phyloP scores from a whole-genome alignment of 2,113 vertebrate genomes.

The Cephalopholis sonnerati region DNA sequence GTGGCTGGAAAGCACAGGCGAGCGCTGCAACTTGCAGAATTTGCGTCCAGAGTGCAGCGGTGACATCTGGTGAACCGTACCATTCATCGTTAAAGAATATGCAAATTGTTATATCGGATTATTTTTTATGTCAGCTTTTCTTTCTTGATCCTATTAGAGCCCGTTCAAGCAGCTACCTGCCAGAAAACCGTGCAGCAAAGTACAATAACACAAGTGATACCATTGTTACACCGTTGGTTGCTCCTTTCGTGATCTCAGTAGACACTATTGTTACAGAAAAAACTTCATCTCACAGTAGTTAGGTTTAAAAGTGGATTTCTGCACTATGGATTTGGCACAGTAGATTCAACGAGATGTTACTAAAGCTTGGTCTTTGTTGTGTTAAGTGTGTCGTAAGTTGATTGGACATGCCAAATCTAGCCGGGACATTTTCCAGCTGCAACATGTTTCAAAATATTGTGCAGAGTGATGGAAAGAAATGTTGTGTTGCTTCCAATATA shows the following conservation, averaged over 20 bases:
- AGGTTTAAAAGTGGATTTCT: constrained; percentile 12
- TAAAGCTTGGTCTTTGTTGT: neutral
- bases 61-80: constrained; percentile 78
- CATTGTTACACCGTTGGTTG: constrained; percentile 65
- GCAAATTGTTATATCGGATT: constrained; percentile 78
- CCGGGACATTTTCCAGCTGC: constrained; percentile 12
- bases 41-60: constrained; percentile 69
- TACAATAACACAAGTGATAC: constrained; percentile 68
- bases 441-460: constrained; percentile 29
- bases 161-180: constrained; percentile 67
- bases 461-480: neutral
- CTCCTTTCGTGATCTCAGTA: constrained; percentile 42
- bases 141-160: constrained; percentile 77
- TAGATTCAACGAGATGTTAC: constrained; percentile 6
- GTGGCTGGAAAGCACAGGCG: constrained; percentile 48
- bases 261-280: constrained; percentile 37
- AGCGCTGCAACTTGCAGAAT: constrained; percentile 49
- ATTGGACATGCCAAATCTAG: neutral
- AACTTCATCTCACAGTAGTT: constrained; percentile 7
- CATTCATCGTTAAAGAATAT: constrained; percentile 79
- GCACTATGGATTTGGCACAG: neutral
- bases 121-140: constrained; percentile 78
- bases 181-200: constrained; percentile 60
- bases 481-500: neutral
- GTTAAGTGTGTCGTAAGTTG: neutral